Evolutionary conservation across 2,113 vertebrate genomes (phyloP).

Genomic region (Menura novaehollandiae): DNA sequence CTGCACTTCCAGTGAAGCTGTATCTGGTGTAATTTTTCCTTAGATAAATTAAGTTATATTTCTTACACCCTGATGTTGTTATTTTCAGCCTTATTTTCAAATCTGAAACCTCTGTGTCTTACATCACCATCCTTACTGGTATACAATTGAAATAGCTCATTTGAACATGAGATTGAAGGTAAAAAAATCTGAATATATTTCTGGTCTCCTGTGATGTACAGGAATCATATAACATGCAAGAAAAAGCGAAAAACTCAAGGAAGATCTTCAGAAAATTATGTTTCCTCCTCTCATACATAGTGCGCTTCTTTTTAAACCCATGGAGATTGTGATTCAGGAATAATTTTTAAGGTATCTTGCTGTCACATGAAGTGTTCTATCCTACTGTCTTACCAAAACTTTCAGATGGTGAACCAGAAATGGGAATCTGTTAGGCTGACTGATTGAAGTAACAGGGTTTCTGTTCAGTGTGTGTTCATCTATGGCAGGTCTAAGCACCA

Average conservation of each 20-base stretch:
- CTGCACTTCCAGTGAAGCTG: background rate
- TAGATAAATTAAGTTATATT: background rate
- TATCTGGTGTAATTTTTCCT: background rate
- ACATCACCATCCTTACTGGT: background rate
- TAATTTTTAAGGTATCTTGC: background rate
- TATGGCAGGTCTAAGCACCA: background rate
- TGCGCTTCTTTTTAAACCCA: background rate
- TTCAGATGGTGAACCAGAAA: background rate
- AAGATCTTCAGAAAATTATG: background rate
- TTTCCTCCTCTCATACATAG: background rate
- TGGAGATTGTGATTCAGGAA: background rate
- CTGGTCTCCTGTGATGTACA: background rate
- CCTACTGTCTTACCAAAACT: background rate
- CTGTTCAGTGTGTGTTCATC: background rate
- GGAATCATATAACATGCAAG: background rate
- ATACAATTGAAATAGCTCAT: background rate
- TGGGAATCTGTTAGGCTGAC: background rate
- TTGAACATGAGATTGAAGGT: background rate
- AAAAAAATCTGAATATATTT: background rate
- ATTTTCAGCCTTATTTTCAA: background rate
- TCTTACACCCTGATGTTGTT: background rate
- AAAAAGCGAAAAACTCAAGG: background rate
- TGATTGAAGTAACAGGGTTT: accelerated
- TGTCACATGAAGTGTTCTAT: background rate
- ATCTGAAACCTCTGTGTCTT: background rate